These are phyloP conservation scores for Myotis pilosus DNA, from an alignment of 2,797 vertebrate genomes.

Conservation along the genomic window DNA sequence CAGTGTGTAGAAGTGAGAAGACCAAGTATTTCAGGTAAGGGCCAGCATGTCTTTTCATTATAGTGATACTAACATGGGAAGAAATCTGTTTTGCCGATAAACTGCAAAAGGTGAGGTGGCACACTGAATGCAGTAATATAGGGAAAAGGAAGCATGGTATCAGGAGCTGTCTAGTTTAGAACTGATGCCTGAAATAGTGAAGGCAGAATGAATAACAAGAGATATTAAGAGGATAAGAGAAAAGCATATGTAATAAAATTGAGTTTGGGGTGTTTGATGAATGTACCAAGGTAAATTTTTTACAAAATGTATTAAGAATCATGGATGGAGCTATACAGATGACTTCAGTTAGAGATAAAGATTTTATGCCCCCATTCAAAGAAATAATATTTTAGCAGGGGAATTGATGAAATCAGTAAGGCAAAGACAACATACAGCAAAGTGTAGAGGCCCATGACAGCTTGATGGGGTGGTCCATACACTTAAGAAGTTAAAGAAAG, in stretches of 20 bases:
- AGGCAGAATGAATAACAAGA: not conserved
- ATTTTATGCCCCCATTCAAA: not conserved
- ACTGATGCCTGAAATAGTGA: not conserved
- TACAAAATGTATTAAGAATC: not conserved
- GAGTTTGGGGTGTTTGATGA: not conserved
- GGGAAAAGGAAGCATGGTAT: not conserved
- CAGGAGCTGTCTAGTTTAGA: not conserved
- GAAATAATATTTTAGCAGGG: not conserved
- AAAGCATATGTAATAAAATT: not conserved
- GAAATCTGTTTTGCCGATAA: not conserved
- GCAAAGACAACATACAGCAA: not conserved
- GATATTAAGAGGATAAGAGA: not conserved
- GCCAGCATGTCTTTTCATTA: not conserved
- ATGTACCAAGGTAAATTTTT: not conserved
- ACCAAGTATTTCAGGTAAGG: conserved; percentile 48
- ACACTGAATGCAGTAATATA: not conserved
- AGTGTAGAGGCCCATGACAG: not conserved
- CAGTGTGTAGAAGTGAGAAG: conserved; percentile 2
- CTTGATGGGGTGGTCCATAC: not conserved
- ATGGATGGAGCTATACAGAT: not conserved
- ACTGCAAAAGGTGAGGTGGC: not conserved
- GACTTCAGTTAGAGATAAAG: not conserved
- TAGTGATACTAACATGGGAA: not conserved
- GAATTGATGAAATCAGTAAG: not conserved
- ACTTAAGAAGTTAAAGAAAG: not conserved